phyloP scores from a whole-genome alignment of 2,113 vertebrate genomes.

The Solenodon paradoxus region DNA sequence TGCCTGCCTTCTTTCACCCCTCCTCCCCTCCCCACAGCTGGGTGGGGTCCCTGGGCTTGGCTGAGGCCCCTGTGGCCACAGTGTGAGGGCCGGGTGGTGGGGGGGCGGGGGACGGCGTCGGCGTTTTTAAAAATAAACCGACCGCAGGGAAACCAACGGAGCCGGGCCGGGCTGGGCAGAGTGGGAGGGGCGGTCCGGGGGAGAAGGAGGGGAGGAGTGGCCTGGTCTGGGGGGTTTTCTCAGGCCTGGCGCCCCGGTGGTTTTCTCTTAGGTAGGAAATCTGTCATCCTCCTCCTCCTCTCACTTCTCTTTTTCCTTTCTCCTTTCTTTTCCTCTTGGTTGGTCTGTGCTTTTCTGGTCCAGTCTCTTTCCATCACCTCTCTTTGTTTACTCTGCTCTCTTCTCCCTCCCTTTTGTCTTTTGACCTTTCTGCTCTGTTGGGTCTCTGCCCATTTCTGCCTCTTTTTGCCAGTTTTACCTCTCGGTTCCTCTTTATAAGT shows the following conservation, averaged over 20 bases:
- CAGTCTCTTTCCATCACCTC: not conserved
- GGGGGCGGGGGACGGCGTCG: conserved; percentile 69
- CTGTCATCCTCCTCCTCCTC: not conserved
- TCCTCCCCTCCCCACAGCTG: conserved; percentile 66
- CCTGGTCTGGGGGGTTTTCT: conserved; percentile 73
- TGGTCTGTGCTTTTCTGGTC: not conserved
- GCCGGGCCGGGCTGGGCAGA: conserved; percentile 63
- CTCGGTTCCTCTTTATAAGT: not conserved
- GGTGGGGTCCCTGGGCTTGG: conserved; percentile 79
- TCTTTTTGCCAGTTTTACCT: not conserved
- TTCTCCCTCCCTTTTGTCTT: conserved; percentile 21
- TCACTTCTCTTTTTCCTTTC: not conserved
- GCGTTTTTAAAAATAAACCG: conserved; percentile 81
- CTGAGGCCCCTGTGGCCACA: conserved; percentile 79
- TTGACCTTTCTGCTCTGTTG: not conserved
- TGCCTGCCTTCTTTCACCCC: conserved; percentile 62
- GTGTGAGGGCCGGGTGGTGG: conserved; percentile 72
- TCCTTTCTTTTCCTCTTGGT: not conserved
- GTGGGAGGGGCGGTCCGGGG: conserved; percentile 63
- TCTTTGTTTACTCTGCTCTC: not conserved
- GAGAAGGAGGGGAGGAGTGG: conserved; percentile 51
- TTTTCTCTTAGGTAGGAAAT: conserved; percentile 65
- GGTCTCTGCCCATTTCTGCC: not conserved
- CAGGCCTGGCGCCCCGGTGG: conserved; percentile 1
- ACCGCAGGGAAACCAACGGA: conserved; percentile 79